phyloP scores from a whole-genome alignment of 2,113 vertebrate species.

The Ardeotis arabs region DNA sequence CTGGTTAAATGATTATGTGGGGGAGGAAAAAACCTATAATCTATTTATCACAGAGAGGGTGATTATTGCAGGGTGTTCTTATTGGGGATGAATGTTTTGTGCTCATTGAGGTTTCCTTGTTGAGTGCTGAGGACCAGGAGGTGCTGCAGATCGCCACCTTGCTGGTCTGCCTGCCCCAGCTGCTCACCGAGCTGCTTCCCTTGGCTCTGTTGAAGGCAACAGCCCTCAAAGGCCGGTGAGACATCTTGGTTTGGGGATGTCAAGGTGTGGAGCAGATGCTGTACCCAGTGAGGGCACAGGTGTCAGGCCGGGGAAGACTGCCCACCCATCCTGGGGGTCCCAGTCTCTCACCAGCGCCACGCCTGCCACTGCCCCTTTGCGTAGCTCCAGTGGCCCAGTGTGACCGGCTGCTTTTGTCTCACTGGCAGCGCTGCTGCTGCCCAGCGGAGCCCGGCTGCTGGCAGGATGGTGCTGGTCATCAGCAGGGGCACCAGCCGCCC shows the following conservation, averaged over 20 bases:
- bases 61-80: slow-evolving; percentile 62
- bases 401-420: accelerated
- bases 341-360: background rate
- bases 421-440: background rate
- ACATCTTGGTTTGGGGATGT: background rate
- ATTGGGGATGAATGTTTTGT: slow-evolving; percentile 61
- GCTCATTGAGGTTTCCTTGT: slow-evolving; percentile 56
- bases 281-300: background rate
- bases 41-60: slow-evolving; percentile 62
- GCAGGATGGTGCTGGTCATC: background rate
- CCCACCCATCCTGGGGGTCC: background rate
- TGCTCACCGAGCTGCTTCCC: background rate
- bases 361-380: accelerated
- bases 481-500: accelerated
- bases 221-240: background rate
- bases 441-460: background rate
- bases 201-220: background rate
- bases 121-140: slow-evolving; percentile 32
- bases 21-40: background rate
- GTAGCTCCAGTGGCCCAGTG: background rate
- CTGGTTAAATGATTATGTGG: slow-evolving; percentile 57
- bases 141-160: background rate
- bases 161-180: background rate
- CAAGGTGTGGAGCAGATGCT: background rate
- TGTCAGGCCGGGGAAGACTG: accelerated